phyloP scores from a whole-genome alignment of 64 coral and sea anemone genomes.

The Stichodactyla mertensii region DNA sequence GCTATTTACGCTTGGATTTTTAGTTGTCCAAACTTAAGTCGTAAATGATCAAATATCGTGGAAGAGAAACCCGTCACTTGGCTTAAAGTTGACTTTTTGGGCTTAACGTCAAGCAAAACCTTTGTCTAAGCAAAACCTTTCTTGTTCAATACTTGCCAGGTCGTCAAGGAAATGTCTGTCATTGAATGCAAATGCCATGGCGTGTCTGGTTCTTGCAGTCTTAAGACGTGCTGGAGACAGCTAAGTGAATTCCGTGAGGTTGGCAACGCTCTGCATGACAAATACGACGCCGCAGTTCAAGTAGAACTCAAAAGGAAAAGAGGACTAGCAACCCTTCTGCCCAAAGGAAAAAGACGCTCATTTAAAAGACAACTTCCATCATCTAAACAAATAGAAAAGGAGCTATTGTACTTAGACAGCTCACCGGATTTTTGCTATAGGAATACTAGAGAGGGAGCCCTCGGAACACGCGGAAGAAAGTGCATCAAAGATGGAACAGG shows the following conservation, averaged over 20 bases:
- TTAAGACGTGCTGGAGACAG: slow-evolving; percentile 56
- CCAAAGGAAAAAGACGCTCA: slow-evolving; percentile 23
- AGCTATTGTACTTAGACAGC: slow-evolving; percentile 54
- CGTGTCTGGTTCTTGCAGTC: slow-evolving; percentile 56
- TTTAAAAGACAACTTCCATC: background rate
- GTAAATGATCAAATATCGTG: no score
- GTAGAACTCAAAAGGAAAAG: slow-evolving; percentile 39
- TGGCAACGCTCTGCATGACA: slow-evolving; percentile 51
- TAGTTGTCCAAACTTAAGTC: no score
- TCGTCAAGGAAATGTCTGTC: slow-evolving; percentile 17
- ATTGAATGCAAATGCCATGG: slow-evolving; percentile 87
- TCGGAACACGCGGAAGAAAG: slow-evolving; percentile 46
- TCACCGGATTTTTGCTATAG: slow-evolving; percentile 69
- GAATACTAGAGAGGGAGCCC: slow-evolving; percentile 19
- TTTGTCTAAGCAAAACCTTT: background rate
- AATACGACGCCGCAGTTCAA: slow-evolving; percentile 63
- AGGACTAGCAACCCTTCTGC: background rate
- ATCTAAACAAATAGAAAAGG: background rate
- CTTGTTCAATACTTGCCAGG: background rate
- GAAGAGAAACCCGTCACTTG: no score
- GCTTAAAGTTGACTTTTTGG: no score
- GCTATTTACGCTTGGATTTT: background rate
- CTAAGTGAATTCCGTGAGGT: slow-evolving; percentile 36
- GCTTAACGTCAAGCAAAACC: no score
- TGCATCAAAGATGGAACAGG: slow-evolving; percentile 44